Percentiles rank a stretch among this genome's conserved stretches.
phyloP scores from a whole-genome alignment of 2,113 vertebrate genomes.

The Toxostoma redivivum region DNA sequence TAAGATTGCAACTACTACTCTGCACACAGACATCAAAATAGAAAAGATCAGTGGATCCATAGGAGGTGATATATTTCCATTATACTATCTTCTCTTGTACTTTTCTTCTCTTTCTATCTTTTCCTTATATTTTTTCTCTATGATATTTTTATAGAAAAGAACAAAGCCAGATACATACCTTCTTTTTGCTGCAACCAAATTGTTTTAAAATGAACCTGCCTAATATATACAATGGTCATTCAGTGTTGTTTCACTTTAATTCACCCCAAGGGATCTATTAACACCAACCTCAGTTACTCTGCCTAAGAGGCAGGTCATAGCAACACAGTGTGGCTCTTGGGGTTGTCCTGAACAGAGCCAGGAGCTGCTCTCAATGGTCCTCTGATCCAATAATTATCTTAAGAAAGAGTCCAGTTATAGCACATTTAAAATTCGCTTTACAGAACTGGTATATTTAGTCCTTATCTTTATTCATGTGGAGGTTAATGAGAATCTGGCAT shows the following conservation, averaged over 20 bases:
- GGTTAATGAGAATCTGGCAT: slow-evolving; percentile 36
- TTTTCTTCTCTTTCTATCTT: background rate
- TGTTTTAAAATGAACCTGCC: background rate
- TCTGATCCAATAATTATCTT: background rate
- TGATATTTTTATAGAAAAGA: background rate
- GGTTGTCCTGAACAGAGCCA: background rate
- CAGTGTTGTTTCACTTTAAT: background rate
- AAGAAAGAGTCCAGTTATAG: background rate
- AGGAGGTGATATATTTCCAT: background rate
- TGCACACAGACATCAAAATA: background rate
- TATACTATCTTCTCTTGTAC: background rate
- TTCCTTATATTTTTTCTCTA: background rate
- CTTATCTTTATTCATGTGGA: background rate
- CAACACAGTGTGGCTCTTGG: background rate
- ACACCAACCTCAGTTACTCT: background rate
- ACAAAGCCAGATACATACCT: background rate
- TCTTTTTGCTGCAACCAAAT: background rate
- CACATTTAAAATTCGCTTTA: background rate
- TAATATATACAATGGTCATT: background rate
- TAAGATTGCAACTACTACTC: background rate
- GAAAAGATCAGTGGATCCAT: background rate
- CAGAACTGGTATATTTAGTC: background rate
- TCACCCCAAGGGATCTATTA: background rate
- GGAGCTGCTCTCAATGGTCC: background rate
- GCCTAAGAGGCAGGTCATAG: background rate